A percentile compares a stretch with the other conserved stretches of the same genome.
Evolutionary conservation across 2,888 invertebrate species (phyloP).

Genomic region (Sceliomorpha sp.): DNA sequence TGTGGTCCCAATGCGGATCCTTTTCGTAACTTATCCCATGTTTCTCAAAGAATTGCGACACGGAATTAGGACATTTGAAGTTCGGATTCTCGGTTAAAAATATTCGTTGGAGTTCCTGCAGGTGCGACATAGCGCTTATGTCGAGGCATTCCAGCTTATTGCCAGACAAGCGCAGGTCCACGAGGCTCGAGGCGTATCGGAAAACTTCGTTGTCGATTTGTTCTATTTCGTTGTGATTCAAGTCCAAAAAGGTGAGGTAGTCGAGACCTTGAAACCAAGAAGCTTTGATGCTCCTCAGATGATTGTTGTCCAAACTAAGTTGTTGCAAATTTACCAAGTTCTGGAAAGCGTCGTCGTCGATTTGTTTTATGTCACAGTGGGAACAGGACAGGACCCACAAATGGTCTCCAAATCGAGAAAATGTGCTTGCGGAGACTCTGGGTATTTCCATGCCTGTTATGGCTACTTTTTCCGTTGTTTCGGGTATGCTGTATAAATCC

Average conservation of each 20-base stretch:
- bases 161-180: constrained; percentile 73
- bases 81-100: constrained; percentile 69
- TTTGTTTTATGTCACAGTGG: constrained; percentile 68
- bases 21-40: constrained; percentile 63
- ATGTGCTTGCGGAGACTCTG: constrained; percentile 62
- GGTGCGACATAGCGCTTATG: constrained; percentile 61
- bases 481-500: constrained; percentile 67
- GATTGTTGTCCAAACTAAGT: constrained; percentile 70
- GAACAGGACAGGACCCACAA: constrained; percentile 71
- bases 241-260: constrained; percentile 70
- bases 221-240: constrained; percentile 72
- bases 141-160: constrained; percentile 72
- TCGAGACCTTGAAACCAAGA: constrained; percentile 69
- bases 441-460: constrained; percentile 67
- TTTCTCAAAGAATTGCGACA: constrained; percentile 62
- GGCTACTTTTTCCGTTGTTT: constrained; percentile 64
- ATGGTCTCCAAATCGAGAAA: constrained; percentile 67
- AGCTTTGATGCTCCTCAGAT: constrained; percentile 61
- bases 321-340: constrained; percentile 69
- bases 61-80: constrained; percentile 71
- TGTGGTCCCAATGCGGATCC: constrained; percentile 67
- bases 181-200: constrained; percentile 63
- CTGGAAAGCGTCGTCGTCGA: constrained; percentile 70
- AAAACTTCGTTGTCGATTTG: constrained; percentile 71
- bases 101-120: constrained; percentile 64